Conservation (phyloP, 30 jellyfish, hydroid and myxozoan species). For the Hydractinia symbiolongicarpus region DNA sequence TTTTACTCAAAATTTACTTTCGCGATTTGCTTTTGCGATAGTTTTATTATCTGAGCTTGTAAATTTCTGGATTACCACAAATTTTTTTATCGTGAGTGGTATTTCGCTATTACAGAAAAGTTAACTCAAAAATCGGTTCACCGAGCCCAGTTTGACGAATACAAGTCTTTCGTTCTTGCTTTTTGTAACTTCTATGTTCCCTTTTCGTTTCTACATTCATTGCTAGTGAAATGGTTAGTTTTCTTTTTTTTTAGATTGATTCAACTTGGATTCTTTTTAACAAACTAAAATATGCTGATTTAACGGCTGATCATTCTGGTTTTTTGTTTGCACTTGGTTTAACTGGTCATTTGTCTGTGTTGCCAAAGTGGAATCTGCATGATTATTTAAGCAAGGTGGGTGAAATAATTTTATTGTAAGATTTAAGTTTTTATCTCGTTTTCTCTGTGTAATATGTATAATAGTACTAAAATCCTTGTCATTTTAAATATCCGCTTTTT, state of each 20-base stretch:
- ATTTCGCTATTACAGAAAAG: no score
- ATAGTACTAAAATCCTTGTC: not conserved
- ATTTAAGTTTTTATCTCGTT: not conserved
- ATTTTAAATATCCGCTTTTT: no score
- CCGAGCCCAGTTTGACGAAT: no score
- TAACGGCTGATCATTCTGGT: constrained; percentile 74
- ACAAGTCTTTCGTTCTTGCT: no score
- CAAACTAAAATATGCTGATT: constrained; percentile 56
- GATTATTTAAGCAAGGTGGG: constrained; percentile 73
- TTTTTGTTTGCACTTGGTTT: constrained; percentile 80
- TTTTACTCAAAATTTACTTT: not conserved
- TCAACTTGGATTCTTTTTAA: constrained; percentile 97
- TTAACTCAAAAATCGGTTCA: no score
- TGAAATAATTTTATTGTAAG: not conserved
- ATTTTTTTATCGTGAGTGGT: no score
- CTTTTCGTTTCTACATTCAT: no score
- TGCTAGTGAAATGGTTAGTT: not conserved
- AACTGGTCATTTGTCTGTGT: constrained; percentile 78
- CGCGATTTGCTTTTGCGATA: no score
- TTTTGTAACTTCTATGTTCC: no score
- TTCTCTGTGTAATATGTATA: not conserved
- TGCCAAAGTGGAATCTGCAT: constrained; percentile 59
- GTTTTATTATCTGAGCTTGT: no score
- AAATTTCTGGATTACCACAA: no score
- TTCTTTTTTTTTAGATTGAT: constrained; percentile 46